Conservation (phyloP, 2,113 vertebrate genomes). For the Arvicanthis niloticus region DNA sequence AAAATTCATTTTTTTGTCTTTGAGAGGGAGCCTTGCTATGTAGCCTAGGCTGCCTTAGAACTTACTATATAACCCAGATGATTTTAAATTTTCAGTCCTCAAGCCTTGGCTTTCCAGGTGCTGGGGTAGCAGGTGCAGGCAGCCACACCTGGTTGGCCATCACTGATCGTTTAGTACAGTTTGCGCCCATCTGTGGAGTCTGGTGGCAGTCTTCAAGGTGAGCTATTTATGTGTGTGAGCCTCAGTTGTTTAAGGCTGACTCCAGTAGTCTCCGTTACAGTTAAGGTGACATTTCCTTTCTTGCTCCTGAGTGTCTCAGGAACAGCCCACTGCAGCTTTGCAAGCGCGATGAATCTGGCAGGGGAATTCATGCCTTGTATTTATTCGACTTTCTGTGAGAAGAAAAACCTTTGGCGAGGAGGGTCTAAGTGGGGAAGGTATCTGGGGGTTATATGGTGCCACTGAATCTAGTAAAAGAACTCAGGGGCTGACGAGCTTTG, state of each 20-base stretch:
- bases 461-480: not conserved
- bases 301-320: not conserved
- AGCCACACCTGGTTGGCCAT: not conserved
- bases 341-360: not conserved
- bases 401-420: not conserved
- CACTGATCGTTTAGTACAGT: not conserved
- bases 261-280: not conserved
- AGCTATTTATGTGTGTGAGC: not conserved
- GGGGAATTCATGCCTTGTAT: not conserved
- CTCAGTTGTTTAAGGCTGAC: conserved; percentile 5
- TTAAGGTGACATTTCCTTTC: not conserved
- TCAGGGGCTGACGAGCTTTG: not conserved
- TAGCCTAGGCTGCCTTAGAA: not conserved
- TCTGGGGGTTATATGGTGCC: not conserved
- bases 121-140: not conserved
- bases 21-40: not conserved
- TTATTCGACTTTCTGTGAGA: not conserved
- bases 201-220: not conserved
- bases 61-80: not conserved
- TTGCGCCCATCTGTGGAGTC: not conserved
- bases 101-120: not conserved
- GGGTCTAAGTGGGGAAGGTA: not conserved
- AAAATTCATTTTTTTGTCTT: not conserved
- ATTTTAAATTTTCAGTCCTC: not conserved
- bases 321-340: not conserved